Evolutionary conservation across 2,888 invertebrate genomes (phyloP).

Genomic region (Eupithecia tripunctaria): DNA sequence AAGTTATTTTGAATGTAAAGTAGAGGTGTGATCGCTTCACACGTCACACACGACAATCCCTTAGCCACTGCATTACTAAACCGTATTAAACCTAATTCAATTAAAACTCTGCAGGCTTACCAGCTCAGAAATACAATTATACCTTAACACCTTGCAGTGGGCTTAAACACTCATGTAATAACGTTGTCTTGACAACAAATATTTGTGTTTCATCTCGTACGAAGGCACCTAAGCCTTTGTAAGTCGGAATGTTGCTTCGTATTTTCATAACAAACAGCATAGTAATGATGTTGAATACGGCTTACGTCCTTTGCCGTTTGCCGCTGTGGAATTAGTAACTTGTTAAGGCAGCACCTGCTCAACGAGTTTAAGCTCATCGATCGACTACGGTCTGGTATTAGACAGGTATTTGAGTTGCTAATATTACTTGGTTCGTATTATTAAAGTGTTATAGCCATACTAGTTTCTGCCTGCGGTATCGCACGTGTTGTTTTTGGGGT

Average conservation of each 20-base stretch:
- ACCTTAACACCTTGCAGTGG: constrained; percentile 5
- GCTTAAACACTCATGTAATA: constrained; percentile 27
- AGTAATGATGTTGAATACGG: constrained; percentile 28
- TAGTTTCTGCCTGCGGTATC: not conserved
- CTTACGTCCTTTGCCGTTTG: constrained; percentile 16
- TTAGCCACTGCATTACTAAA: no score
- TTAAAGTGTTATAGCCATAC: not conserved
- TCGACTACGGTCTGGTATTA: not conserved
- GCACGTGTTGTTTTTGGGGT: not conserved
- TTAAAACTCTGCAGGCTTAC: not conserved
- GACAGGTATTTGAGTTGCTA: not conserved
- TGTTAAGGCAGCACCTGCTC: constrained; percentile 7
- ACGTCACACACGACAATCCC: no score
- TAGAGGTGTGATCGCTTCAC: no score
- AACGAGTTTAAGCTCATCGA: not conserved
- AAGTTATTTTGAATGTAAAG: no score
- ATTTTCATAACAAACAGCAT: constrained; percentile 40
- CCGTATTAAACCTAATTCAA: not conserved
- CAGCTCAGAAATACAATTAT: constrained; percentile 1
- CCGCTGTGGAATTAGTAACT: constrained; percentile 24
- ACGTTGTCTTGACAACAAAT: constrained; percentile 43
- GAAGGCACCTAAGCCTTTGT: constrained; percentile 38
- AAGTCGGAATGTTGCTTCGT: constrained; percentile 35
- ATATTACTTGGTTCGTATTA: not conserved
- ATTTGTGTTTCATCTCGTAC: constrained; percentile 50